These are phyloP conservation scores for Oryzias dopingdopingensis DNA, from an alignment of 2,797 vertebrate species.

Conservation along the genomic window DNA sequence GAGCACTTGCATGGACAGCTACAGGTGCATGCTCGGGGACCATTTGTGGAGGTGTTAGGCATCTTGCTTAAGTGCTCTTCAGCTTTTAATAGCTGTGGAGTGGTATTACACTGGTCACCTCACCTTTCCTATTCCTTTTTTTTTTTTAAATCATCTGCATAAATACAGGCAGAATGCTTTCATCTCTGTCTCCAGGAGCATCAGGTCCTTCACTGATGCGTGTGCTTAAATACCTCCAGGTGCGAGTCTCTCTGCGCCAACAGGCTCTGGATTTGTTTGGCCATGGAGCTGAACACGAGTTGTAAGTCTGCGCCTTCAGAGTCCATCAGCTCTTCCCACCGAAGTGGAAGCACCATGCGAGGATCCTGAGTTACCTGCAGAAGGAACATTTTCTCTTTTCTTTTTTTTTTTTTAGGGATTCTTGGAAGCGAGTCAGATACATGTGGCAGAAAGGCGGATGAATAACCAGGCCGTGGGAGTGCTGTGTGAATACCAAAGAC, in stretches of 20 bases:
- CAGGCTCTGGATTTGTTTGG: slow-evolving; percentile 78
- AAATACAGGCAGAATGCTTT: background rate
- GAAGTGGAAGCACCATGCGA: slow-evolving; percentile 79
- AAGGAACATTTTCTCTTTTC: slow-evolving; percentile 25
- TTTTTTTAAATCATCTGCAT: too few relatives aligned
- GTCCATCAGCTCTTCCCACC: slow-evolving; percentile 79
- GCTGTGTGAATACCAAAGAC: slow-evolving; percentile 36
- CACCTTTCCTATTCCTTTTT: background rate
- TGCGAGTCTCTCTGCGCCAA: slow-evolving; percentile 82
- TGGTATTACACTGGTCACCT: background rate
- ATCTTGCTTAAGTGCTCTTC: background rate
- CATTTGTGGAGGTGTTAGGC: too few relatives aligned
- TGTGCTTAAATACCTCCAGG: slow-evolving; percentile 76
- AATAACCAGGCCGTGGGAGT: slow-evolving; percentile 20
- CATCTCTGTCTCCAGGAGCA: background rate
- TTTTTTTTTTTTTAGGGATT: slow-evolving; percentile 4
- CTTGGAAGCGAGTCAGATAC: slow-evolving; percentile 16
- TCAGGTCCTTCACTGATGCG: slow-evolving; percentile 1
- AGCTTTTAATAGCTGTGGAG: too few relatives aligned
- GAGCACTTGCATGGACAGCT: too few relatives aligned
- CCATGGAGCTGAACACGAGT: slow-evolving; percentile 75
- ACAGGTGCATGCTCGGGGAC: too few relatives aligned
- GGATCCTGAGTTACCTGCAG: slow-evolving; percentile 87
- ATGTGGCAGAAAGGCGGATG: slow-evolving; percentile 30
- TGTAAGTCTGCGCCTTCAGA: slow-evolving; percentile 73